Evolutionary conservation across 1,140 invertebrate species (phyloP).

Genomic region (Achatina immaculata): DNA sequence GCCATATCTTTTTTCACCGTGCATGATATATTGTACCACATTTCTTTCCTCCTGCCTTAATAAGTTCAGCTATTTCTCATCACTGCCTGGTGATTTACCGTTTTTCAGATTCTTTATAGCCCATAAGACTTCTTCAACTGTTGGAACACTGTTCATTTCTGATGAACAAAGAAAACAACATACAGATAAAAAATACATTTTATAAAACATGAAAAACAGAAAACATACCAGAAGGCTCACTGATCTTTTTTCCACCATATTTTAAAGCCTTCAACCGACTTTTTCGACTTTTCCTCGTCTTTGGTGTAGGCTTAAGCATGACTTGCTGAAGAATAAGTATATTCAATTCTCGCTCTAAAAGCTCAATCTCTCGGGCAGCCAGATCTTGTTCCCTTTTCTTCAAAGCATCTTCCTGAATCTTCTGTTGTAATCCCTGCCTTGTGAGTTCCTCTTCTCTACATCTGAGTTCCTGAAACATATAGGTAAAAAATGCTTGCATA

Average conservation of each 20-base stretch:
- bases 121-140: too few relatives aligned
- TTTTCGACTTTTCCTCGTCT: constrained; percentile 86
- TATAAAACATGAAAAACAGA: too few relatives aligned
- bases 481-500: too few relatives aligned
- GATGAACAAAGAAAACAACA: too few relatives aligned
- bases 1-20: too few relatives aligned
- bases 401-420: constrained; percentile 86
- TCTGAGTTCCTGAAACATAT: constrained; percentile 84
- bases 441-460: constrained; percentile 93
- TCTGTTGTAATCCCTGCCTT: constrained; percentile 87
- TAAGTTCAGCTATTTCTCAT: too few relatives aligned
- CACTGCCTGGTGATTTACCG: too few relatives aligned
- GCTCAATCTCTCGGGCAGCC: constrained; percentile 87
- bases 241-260: constrained; percentile 86
- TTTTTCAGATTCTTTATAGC: too few relatives aligned
- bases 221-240: constrained; percentile 83
- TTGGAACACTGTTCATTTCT: too few relatives aligned
- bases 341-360: constrained; percentile 87
- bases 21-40: too few relatives aligned
- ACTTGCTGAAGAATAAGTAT: constrained; percentile 84
- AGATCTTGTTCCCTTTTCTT: constrained; percentile 89
- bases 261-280: constrained; percentile 83
- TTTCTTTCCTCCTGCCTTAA: too few relatives aligned
- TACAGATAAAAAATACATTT: too few relatives aligned
- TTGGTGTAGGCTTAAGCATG: constrained; percentile 81